Conservation (phyloP, 2,113 vertebrate species). For the Hyla sarda region DNA sequence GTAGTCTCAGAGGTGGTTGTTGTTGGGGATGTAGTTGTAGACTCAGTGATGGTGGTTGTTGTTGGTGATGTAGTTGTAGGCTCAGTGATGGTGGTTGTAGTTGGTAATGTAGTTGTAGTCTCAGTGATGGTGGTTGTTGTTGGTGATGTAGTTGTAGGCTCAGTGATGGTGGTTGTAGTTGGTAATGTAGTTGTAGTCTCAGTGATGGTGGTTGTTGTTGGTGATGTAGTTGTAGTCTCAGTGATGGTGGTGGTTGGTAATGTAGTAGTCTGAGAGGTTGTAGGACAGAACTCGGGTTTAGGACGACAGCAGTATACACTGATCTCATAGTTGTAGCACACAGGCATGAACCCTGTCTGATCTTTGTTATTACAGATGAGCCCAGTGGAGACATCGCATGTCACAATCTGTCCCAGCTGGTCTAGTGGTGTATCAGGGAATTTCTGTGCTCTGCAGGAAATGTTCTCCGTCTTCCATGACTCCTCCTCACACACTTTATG, state of each 20-base stretch:
- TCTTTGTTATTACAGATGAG: slow-evolving; percentile 61
- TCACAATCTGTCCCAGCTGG: slow-evolving; percentile 52
- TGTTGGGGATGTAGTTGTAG: too few relatives aligned
- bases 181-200: too few relatives aligned
- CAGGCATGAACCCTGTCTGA: background rate
- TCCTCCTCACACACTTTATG: slow-evolving; percentile 54
- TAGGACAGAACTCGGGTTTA: background rate
- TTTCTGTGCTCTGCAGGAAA: slow-evolving; percentile 53
- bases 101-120: too few relatives aligned
- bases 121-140: too few relatives aligned
- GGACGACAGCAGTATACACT: slow-evolving; percentile 10
- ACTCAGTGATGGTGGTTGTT: too few relatives aligned
- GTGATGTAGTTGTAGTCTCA: too few relatives aligned
- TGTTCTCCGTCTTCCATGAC: background rate
- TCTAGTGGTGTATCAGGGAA: background rate
- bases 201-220: background rate
- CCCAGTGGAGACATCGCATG: slow-evolving; percentile 41
- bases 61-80: too few relatives aligned
- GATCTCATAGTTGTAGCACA: slow-evolving; percentile 59
- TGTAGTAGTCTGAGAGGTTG: background rate
- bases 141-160: too few relatives aligned
- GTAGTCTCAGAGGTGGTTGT: too few relatives aligned
- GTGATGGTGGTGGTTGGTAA: too few relatives aligned
- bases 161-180: too few relatives aligned
- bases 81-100: too few relatives aligned